Conservation (phyloP, 1,140 invertebrate genomes). For the Drosophila littoralis region DNA sequence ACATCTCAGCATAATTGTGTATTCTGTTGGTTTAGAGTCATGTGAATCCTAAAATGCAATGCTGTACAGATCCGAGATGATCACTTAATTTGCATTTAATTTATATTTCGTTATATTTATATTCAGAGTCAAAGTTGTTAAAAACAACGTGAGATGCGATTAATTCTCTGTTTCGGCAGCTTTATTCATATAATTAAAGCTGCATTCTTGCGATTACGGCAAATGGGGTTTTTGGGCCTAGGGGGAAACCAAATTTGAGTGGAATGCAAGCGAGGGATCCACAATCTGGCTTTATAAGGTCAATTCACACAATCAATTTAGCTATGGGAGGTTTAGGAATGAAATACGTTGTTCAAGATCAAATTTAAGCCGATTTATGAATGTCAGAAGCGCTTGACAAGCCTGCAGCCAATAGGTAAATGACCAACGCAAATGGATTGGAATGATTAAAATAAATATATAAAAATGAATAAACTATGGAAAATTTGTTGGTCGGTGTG, state of each 20-base stretch:
- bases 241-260: not conserved
- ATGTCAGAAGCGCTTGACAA: constrained; percentile 58
- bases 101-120: not conserved
- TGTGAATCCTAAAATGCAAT: too few species aligned
- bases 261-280: constrained; percentile 1
- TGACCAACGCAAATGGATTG: constrained; percentile 14
- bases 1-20: too few species aligned
- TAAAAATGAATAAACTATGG: constrained; percentile 78
- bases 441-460: constrained; percentile 24
- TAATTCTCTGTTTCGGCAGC: not conserved
- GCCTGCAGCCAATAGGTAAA: constrained; percentile 12
- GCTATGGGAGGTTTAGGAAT: constrained; percentile 24
- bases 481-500: constrained; percentile 38
- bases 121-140: not conserved
- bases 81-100: too few species aligned
- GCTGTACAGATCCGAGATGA: too few species aligned
- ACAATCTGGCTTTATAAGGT: constrained; percentile 13
- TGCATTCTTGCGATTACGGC: constrained; percentile 1
- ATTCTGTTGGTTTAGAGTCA: too few species aligned
- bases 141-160: too few species aligned
- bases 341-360: constrained; percentile 66
- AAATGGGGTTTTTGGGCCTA: not conserved
- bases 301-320: constrained; percentile 11
- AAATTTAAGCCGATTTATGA: constrained; percentile 82
- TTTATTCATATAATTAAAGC: constrained; percentile 5